These are phyloP conservation scores for Hydrolagus affinis DNA, from an alignment of 2,113 vertebrate genomes.

Conservation along the genomic window DNA sequence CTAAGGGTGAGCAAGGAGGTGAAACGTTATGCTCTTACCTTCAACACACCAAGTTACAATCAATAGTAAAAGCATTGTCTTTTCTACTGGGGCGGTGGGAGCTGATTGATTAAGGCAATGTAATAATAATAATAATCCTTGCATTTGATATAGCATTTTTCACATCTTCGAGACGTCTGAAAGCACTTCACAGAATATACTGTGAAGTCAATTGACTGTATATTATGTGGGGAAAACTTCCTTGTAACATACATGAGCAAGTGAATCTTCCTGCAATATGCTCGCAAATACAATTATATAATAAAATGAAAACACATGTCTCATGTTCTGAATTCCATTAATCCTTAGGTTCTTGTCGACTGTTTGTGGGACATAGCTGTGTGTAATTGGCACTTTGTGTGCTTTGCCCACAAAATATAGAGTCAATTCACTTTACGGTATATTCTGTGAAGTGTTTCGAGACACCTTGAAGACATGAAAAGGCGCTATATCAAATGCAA, in stretches of 20 bases:
- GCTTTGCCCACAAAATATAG: too few relatives aligned
- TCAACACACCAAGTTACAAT: conserved; percentile 10
- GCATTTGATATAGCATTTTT: too few relatives aligned
- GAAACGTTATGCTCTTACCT: background rate
- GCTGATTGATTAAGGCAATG: conserved; percentile 3
- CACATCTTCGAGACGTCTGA: too few relatives aligned
- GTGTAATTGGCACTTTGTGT: too few relatives aligned
- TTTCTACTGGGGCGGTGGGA: background rate
- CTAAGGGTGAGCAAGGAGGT: background rate
- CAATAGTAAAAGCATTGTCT: background rate
- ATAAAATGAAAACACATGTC: background rate
- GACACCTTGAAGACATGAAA: too few relatives aligned
- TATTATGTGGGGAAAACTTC: too few relatives aligned
- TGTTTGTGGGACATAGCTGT: too few relatives aligned
- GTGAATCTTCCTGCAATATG: background rate
- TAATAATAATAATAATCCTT: background rate
- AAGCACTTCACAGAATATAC: too few relatives aligned
- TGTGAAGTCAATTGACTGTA: too few relatives aligned
- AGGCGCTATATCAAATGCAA: too few relatives aligned
- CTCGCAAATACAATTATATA: background rate
- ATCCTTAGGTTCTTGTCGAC: background rate
- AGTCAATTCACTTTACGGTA: too few relatives aligned
- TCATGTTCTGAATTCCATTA: background rate
- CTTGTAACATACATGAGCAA: background rate
- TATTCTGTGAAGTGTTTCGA: too few relatives aligned